Conservation (phyloP, 2,888 invertebrate genomes). For the Luffia ferchaultella region DNA sequence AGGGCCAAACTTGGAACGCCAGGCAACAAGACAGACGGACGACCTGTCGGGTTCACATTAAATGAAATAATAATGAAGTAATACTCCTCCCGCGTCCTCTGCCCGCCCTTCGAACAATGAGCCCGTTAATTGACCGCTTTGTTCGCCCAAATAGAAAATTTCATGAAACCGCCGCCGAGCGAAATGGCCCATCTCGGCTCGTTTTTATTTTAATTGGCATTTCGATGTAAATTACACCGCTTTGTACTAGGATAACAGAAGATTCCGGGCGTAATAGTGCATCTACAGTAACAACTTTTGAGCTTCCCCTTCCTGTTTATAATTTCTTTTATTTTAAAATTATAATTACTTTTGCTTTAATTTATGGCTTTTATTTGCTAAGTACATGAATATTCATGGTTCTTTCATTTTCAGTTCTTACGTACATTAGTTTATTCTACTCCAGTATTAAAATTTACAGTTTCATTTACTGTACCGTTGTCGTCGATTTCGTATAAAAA, state of each 20-base stretch:
- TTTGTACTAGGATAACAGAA: conserved; percentile 27
- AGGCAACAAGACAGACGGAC: conserved; percentile 12
- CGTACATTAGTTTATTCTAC: too few species aligned
- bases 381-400: too few species aligned
- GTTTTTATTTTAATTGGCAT: conserved; percentile 47
- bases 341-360: too few species aligned
- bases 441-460: too few species aligned
- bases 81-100: conserved; percentile 30
- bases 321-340: too few species aligned
- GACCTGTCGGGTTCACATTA: conserved; percentile 32
- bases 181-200: conserved; percentile 27
- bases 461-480: too few species aligned
- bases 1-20: too few species aligned
- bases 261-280: neutral
- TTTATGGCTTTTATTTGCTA: too few species aligned
- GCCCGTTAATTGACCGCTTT: conserved; percentile 56
- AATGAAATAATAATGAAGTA: conserved; percentile 59
- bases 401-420: too few species aligned
- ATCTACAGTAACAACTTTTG: too few species aligned
- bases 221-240: conserved; percentile 52
- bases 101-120: conserved; percentile 44
- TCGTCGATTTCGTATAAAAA: too few species aligned
- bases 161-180: conserved; percentile 45
- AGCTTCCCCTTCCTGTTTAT: too few species aligned
- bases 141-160: conserved; percentile 59